A percentile compares a stretch with the other conserved stretches of the same genome.
phyloP scores from a whole-genome alignment of 2,797 vertebrate genomes.

The Anabas testudineus region DNA sequence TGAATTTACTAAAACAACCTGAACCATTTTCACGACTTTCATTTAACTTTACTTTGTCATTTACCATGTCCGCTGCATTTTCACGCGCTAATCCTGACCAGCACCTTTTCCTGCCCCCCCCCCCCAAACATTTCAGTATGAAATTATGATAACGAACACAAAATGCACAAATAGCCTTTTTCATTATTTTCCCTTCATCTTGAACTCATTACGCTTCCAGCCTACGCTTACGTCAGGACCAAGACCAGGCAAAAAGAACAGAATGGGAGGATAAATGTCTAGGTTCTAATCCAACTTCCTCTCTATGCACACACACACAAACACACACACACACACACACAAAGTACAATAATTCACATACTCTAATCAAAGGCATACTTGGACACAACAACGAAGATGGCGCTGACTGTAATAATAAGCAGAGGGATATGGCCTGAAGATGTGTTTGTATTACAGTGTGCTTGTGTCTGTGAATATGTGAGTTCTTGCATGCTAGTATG shows the following conservation, averaged over 20 bases:
- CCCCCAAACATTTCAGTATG: slow-evolving; percentile 15
- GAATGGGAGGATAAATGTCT: slow-evolving; percentile 47
- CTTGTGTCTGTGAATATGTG: slow-evolving; percentile 21
- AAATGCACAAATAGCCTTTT: slow-evolving; percentile 40
- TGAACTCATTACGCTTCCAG: slow-evolving; percentile 71
- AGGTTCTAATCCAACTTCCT: slow-evolving; percentile 56
- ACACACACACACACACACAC: slow-evolving; percentile 18
- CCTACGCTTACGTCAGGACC: slow-evolving; percentile 37
- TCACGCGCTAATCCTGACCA: slow-evolving; percentile 26
- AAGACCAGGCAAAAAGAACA: slow-evolving; percentile 27
- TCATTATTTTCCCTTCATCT: slow-evolving; percentile 68
- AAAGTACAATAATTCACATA: slow-evolving; percentile 34
- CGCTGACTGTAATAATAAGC: slow-evolving; percentile 55
- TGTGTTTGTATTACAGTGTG: slow-evolving; percentile 19
- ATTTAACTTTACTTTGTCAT: not conserved
- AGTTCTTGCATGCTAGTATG: slow-evolving; percentile 20
- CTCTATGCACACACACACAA: slow-evolving; percentile 8
- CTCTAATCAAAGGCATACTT: slow-evolving; percentile 68
- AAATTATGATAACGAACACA: slow-evolving; percentile 27
- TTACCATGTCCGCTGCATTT: slow-evolving; percentile 1
- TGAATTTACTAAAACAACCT: slow-evolving; percentile 14
- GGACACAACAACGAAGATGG: slow-evolving; percentile 54
- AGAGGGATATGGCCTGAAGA: slow-evolving; percentile 54
- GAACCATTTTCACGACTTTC: not conserved
- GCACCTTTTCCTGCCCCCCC: slow-evolving; percentile 18